phyloP scores from a whole-genome alignment of 2,113 vertebrate genomes.

The Nycticorax nycticorax region DNA sequence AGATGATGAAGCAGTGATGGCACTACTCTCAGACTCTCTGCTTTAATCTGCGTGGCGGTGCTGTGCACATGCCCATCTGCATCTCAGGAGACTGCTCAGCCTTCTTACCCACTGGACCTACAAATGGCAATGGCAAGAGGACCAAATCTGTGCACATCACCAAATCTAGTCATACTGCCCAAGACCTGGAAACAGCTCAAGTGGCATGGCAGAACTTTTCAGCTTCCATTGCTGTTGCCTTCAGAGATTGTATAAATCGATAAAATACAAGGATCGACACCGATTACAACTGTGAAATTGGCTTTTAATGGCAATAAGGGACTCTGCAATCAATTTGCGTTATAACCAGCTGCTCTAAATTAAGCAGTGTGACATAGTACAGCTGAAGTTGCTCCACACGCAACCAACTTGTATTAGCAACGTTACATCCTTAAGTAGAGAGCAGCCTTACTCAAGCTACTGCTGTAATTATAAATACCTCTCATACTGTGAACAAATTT shows the following conservation, averaged over 20 bases:
- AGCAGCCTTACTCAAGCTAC: not conserved
- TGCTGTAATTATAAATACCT: conserved; percentile 15
- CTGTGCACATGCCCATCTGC: rapidly evolving
- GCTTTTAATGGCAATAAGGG: not conserved
- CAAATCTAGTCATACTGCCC: not conserved
- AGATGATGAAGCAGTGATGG: rapidly evolving
- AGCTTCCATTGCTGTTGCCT: not conserved
- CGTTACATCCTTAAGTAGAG: not conserved
- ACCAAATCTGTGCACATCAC: not conserved
- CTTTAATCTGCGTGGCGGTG: not conserved
- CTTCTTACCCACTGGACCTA: not conserved
- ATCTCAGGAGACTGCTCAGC: not conserved
- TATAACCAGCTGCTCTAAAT: not conserved
- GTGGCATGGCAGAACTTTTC: not conserved
- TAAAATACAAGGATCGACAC: not conserved
- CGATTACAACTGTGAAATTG: not conserved
- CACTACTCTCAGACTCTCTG: not conserved
- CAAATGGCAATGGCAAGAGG: not conserved
- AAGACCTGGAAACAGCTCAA: not conserved
- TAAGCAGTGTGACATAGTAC: not conserved
- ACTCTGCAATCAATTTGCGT: not conserved
- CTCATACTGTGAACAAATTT: conserved; percentile 3
- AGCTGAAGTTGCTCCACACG: not conserved
- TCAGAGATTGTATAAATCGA: not conserved
- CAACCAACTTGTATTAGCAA: not conserved